These are phyloP conservation scores for Sphaeridia pumilis DNA, from an alignment of 2,888 invertebrate genomes.

Conservation along the genomic window DNA sequence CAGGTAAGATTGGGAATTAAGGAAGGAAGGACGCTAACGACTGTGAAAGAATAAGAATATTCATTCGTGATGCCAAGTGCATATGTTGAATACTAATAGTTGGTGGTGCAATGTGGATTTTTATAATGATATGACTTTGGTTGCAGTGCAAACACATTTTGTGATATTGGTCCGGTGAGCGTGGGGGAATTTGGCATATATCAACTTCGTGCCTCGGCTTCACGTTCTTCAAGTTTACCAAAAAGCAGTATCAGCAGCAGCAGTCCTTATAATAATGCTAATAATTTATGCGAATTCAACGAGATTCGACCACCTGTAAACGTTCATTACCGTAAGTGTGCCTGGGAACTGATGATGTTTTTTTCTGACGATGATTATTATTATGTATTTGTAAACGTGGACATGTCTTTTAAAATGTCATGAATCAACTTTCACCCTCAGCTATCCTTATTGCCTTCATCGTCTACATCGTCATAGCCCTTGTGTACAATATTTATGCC, in stretches of 20 bases:
- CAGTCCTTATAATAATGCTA: no score
- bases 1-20: constrained; percentile 21
- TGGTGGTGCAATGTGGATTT: no score
- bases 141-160: constrained; percentile 5
- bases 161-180: constrained; percentile 11
- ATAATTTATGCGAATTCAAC: constrained; percentile 4
- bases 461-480: constrained; percentile 35
- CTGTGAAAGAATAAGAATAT: not conserved
- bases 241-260: no score
- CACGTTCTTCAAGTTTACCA: constrained; percentile 6
- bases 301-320: constrained; percentile 49
- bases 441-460: constrained; percentile 30
- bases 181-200: constrained; percentile 37
- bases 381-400: not conserved
- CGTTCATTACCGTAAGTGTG: constrained; percentile 55
- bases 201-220: constrained; percentile 14
- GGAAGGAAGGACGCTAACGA: not conserved
- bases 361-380: not conserved
- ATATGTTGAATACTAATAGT: not conserved
- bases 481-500: constrained; percentile 23
- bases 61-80: not conserved
- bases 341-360: constrained; percentile 1
- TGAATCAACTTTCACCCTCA: constrained; percentile 3
- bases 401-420: not conserved
- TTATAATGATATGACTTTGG: no score